A percentile compares a stretch with the other conserved stretches of the same genome.
phyloP scores from a whole-genome alignment of 2,113 vertebrate genomes.

The Corythoichthys haematopterus region DNA sequence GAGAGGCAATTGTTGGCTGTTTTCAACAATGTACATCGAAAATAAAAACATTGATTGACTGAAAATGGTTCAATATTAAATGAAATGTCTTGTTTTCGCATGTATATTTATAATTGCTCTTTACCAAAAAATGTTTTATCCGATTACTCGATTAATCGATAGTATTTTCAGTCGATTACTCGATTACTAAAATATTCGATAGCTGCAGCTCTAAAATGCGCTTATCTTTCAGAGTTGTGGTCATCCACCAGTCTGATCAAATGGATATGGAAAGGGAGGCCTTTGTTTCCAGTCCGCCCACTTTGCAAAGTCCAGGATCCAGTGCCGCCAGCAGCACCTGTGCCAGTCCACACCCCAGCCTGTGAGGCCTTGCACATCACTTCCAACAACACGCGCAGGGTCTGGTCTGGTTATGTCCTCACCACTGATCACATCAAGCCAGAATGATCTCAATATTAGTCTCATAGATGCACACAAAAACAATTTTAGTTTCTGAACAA shows the following conservation, averaged over 20 bases:
- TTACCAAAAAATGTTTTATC: too few relatives aligned
- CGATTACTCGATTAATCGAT: too few relatives aligned
- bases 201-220: too few relatives aligned
- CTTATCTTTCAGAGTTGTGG: slow-evolving; percentile 39
- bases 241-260: slow-evolving; percentile 20
- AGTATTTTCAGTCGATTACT: too few relatives aligned
- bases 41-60: too few relatives aligned
- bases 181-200: too few relatives aligned
- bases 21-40: too few relatives aligned
- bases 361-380: slow-evolving; percentile 9
- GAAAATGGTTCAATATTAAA: too few relatives aligned
- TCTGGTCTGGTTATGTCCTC: neutral
- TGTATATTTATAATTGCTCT: too few relatives aligned
- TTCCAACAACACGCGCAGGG: neutral
- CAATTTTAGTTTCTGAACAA: neutral
- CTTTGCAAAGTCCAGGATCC: slow-evolving; percentile 35
- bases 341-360: slow-evolving; percentile 33
- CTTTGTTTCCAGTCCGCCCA: slow-evolving; percentile 38
- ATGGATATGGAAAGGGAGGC: slow-evolving; percentile 23
- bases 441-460: neutral
- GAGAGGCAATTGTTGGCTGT: too few relatives aligned
- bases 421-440: neutral
- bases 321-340: slow-evolving; percentile 41
- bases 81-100: too few relatives aligned
- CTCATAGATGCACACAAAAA: neutral